A percentile compares a stretch with the other conserved stretches of the same genome.
phyloP scores from a whole-genome alignment of 2,888 invertebrate species.

The Calameuta pallipes region DNA sequence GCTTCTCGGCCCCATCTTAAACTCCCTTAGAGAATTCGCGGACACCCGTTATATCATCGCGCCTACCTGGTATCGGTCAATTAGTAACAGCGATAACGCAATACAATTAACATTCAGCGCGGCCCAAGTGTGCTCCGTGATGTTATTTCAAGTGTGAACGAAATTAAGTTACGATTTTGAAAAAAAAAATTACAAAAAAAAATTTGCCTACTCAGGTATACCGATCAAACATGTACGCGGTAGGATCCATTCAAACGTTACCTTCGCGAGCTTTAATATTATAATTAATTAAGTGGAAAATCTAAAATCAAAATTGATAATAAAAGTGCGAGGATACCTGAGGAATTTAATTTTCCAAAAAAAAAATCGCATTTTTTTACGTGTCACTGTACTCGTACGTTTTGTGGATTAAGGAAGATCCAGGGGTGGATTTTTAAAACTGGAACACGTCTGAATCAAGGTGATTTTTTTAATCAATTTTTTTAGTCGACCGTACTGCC shows the following conservation, averaged over 20 bases:
- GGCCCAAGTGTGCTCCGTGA: neutral
- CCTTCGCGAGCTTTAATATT: neutral
- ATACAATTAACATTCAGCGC: neutral
- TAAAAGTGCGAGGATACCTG: neutral
- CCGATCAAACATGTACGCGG: neutral
- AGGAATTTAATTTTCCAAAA: neutral
- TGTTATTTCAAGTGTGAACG: neutral
- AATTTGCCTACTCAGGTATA: neutral
- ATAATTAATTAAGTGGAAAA: neutral
- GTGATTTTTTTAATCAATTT: neutral
- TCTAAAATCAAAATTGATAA: neutral
- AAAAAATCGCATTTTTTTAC: neutral
- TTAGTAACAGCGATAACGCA: neutral
- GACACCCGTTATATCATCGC: neutral
- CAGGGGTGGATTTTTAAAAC: neutral
- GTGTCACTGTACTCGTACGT: neutral
- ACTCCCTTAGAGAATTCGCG: neutral
- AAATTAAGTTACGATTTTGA: neutral
- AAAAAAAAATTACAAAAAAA: neutral
- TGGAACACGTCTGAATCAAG: neutral
- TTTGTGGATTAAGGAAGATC: neutral
- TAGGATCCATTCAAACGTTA: neutral
- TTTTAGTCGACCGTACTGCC: too few relatives aligned
- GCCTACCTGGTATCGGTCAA: neutral
- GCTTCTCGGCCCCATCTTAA: neutral